A percentile compares a stretch with the other conserved stretches of the same genome.
Evolutionary conservation across 2,888 invertebrate species (phyloP).

Genomic region (Polydrusus tereticollis): DNA sequence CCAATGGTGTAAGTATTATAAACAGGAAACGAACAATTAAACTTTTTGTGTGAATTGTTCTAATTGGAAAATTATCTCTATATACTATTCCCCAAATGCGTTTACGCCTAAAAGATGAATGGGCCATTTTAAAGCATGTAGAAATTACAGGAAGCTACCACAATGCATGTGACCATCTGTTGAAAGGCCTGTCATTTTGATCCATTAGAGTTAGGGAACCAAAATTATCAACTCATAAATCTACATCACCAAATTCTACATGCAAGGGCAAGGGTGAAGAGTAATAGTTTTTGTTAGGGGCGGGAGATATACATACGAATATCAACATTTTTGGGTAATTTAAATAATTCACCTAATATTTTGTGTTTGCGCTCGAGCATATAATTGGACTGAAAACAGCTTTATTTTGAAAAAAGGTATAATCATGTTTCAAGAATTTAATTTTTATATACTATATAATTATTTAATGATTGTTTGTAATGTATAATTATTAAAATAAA

Average conservation of each 20-base stretch:
- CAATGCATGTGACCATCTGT: conserved; percentile 28
- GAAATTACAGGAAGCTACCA: conserved; percentile 27
- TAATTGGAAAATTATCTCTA: neutral
- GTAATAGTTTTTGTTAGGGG: neutral
- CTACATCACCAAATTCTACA: conserved; percentile 11
- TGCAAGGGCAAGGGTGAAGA: conserved; percentile 5
- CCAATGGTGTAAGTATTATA: too few species aligned
- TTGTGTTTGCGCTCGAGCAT: neutral
- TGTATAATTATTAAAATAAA: too few species aligned
- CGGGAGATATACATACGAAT: neutral
- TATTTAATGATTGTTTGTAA: too few species aligned
- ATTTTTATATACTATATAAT: too few species aligned
- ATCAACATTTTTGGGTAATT: neutral
- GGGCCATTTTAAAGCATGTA: conserved; percentile 12
- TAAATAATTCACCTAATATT: neutral
- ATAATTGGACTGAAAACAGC: neutral
- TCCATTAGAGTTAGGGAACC: conserved; percentile 19
- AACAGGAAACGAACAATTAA: neutral
- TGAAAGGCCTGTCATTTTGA: conserved; percentile 37
- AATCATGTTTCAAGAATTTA: too few species aligned
- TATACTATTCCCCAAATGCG: neutral
- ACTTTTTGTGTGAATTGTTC: neutral
- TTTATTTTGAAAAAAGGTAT: too few species aligned
- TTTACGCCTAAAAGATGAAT: conserved; percentile 3
- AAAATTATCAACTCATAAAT: conserved; percentile 35